Percentiles rank a stretch among this genome's conserved stretches.
These are phyloP conservation scores for Eonycteris spelaea DNA, from an alignment of 2,113 vertebrate species.

Conservation along the genomic window DNA sequence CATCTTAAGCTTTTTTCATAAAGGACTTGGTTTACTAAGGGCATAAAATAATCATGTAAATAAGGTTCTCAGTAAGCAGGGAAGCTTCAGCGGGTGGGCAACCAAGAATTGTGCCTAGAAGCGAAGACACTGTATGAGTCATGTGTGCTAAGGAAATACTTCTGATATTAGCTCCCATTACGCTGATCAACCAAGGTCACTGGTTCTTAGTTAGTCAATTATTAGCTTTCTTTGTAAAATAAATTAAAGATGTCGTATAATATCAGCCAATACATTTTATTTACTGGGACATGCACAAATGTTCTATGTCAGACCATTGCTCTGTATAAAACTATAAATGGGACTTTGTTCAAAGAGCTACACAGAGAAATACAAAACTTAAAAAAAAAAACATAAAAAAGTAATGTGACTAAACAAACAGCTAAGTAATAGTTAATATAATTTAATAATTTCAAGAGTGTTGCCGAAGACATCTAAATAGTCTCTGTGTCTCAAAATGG, in stretches of 20 bases:
- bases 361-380: not conserved
- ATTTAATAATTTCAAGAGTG: not conserved
- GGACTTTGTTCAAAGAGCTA: not conserved
- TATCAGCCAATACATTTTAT: not conserved
- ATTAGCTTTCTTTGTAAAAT: not conserved
- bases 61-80: not conserved
- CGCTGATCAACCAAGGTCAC: not conserved
- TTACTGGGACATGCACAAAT: not conserved
- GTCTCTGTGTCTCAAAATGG: not conserved
- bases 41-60: not conserved
- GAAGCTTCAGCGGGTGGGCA: not conserved
- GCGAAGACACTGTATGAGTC: not conserved
- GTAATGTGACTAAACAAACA: not conserved
- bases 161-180: not conserved
- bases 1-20: not conserved
- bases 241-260: not conserved
- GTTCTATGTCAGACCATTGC: not conserved
- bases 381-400: not conserved
- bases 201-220: not conserved
- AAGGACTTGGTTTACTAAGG: not conserved
- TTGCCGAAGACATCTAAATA: not conserved
- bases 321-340: not conserved
- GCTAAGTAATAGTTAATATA: not conserved
- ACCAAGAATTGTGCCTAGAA: not conserved
- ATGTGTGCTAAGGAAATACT: not conserved